These are phyloP conservation scores for Leptestheria dahalacensis DNA, from an alignment of 1,140 invertebrate species.

Conservation along the genomic window DNA sequence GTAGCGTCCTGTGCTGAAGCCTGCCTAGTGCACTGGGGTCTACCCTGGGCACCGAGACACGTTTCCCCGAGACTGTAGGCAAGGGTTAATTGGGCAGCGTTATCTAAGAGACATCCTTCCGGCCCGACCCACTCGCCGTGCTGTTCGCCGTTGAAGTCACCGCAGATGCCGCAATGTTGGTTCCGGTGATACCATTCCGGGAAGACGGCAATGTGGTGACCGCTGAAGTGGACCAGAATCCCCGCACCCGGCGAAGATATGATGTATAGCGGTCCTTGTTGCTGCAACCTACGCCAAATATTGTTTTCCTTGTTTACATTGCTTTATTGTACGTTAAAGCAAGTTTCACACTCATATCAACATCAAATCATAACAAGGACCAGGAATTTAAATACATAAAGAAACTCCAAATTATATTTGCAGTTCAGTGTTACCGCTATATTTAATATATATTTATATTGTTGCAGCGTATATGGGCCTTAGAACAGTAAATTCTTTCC, in stretches of 20 bases:
- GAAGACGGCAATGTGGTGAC: conserved; percentile 9
- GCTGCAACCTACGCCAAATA: not conserved
- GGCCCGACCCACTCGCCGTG: conserved; percentile 2
- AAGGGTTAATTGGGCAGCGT: not conserved
- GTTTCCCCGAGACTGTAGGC: conserved; percentile 6
- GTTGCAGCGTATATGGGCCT: no score
- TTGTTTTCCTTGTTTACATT: not conserved
- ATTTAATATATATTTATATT: no score
- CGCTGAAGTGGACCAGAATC: conserved; percentile 8
- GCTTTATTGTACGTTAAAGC: no score
- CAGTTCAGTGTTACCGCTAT: no score
- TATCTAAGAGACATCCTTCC: conserved; percentile 1
- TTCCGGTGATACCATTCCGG: conserved; percentile 3
- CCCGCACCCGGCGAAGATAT: conserved; percentile 11
- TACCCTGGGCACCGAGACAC: not conserved
- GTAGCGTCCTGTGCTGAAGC: not conserved
- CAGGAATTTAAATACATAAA: no score
- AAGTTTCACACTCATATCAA: not conserved
- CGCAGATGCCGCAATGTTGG: conserved; percentile 12
- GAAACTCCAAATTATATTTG: no score
- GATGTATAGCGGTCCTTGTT: conserved; percentile 5
- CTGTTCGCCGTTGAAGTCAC: conserved; percentile 10
- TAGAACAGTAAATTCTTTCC: no score
- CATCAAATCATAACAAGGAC: no score
- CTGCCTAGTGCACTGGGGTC: not conserved